Percentiles rank a stretch among this genome's conserved stretches.
Evolutionary conservation across 92 coral and sea anemone species (phyloP).

Genomic region (Actinostola sp.): DNA sequence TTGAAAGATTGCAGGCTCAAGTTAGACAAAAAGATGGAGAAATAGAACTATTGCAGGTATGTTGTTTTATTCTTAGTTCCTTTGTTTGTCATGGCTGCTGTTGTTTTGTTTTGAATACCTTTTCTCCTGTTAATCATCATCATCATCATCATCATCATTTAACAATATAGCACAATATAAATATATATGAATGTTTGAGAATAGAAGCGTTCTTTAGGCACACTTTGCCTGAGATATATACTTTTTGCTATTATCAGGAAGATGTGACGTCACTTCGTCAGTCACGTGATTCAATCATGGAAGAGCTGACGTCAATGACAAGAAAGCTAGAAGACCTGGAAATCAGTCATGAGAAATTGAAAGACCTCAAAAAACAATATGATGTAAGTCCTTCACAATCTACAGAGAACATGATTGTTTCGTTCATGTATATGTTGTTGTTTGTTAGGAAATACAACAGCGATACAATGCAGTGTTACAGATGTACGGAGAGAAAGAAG

Average conservation of each 20-base stretch:
- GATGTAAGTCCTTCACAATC: conserved; percentile 47
- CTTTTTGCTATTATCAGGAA: too few species aligned
- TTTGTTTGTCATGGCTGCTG: too few species aligned
- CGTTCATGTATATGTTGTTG: background rate
- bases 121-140: too few species aligned
- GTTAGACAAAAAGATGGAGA: conserved; percentile 98
- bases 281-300: conserved; percentile 88
- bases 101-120: background rate
- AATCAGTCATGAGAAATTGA: conserved; percentile 54
- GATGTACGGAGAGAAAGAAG: conserved; percentile 99
- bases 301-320: conserved; percentile 74
- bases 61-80: background rate
- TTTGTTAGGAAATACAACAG: conserved; percentile 74
- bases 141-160: too few species aligned
- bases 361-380: conserved; percentile 57
- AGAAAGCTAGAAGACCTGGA: conserved; percentile 66
- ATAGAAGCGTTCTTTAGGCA: too few species aligned
- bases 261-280: conserved; percentile 75
- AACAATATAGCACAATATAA: too few species aligned
- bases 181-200: too few species aligned
- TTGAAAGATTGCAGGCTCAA: conserved; percentile 95
- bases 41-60: conserved; percentile 87
- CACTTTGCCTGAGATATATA: too few species aligned
- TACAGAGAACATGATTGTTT: background rate
- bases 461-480: conserved; percentile 95